Conservation (phyloP, 2,113 vertebrate genomes). For the Alectura lathami region DNA sequence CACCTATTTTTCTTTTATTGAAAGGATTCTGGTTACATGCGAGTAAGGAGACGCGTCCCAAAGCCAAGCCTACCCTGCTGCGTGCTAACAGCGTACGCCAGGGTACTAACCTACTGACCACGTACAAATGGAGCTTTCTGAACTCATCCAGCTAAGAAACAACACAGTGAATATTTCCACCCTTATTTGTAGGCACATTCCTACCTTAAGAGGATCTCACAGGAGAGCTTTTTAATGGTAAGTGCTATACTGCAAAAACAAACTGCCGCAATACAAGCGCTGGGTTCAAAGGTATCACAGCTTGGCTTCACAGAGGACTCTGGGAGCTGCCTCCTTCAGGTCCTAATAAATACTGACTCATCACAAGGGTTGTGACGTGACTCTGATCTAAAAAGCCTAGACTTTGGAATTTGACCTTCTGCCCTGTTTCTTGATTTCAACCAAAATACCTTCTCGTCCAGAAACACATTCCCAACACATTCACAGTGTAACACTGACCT, state of each 20-base stretch:
- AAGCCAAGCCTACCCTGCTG: background rate
- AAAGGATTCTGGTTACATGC: background rate
- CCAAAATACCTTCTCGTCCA: background rate
- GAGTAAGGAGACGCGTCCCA: background rate
- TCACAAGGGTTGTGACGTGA: background rate
- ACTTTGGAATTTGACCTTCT: background rate
- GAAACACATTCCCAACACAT: conserved; percentile 36
- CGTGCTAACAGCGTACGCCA: background rate
- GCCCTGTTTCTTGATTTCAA: background rate
- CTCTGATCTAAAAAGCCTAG: background rate
- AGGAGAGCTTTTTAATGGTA: background rate
- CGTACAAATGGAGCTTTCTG: background rate
- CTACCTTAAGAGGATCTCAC: background rate
- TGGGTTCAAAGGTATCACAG: background rate
- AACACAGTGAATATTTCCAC: background rate
- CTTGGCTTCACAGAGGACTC: background rate
- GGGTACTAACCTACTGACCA: background rate
- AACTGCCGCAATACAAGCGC: background rate
- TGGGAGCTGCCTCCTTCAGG: background rate
- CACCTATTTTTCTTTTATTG: background rate
- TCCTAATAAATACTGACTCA: background rate
- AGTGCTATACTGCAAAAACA: background rate
- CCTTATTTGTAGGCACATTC: background rate
- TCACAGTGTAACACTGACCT: conserved; percentile 62
- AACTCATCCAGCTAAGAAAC: background rate